These are phyloP conservation scores for Leptinotarsa defecta DNA, from an alignment of 1,140 invertebrate genomes.

Conservation along the genomic window DNA sequence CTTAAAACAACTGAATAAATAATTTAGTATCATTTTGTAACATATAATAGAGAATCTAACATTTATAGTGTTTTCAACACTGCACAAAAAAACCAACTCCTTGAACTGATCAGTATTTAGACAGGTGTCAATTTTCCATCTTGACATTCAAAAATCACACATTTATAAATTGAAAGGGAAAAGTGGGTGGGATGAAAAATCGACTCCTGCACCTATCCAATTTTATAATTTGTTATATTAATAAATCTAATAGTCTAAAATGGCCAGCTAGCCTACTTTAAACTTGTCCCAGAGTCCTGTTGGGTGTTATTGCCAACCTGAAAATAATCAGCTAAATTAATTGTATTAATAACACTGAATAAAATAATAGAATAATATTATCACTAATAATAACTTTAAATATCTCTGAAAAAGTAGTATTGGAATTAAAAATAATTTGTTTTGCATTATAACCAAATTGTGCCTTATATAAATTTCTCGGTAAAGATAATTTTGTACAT, in stretches of 20 bases:
- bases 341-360: neutral
- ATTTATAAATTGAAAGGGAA: slow-evolving; percentile 22
- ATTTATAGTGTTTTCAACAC: slow-evolving; percentile 54
- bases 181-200: slow-evolving; percentile 33
- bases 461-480: too few species aligned
- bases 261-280: slow-evolving; percentile 51
- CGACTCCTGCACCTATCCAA: slow-evolving; percentile 47
- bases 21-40: slow-evolving; percentile 50
- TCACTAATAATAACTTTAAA: too few species aligned
- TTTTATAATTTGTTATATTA: slow-evolving; percentile 54
- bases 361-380: too few species aligned
- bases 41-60: slow-evolving; percentile 55
- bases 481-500: too few species aligned
- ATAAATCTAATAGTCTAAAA: slow-evolving; percentile 54
- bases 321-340: slow-evolving; percentile 28
- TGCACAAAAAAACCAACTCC: slow-evolving; percentile 50
- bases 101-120: slow-evolving; percentile 43
- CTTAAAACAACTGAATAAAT: slow-evolving; percentile 47
- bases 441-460: too few species aligned
- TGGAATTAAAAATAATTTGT: too few species aligned
- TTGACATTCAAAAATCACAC: slow-evolving; percentile 28
- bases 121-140: slow-evolving; percentile 39
- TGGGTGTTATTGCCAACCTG: slow-evolving; percentile 52
- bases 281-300: slow-evolving; percentile 51
- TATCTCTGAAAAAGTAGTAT: too few species aligned